These are phyloP conservation scores for Clamator glandarius DNA, from an alignment of 2,797 vertebrate genomes.

Conservation along the genomic window DNA sequence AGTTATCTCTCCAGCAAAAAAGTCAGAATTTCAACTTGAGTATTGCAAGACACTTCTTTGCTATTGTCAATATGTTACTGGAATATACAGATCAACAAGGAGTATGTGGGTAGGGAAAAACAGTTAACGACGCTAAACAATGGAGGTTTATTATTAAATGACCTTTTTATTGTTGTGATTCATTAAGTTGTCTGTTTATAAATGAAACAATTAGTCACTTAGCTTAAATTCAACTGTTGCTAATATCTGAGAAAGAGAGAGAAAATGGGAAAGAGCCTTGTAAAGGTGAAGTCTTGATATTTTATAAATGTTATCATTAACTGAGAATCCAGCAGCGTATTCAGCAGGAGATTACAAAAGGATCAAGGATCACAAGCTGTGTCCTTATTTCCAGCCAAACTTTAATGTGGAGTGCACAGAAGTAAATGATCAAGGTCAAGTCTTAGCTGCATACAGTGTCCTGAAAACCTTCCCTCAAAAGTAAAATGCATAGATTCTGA, in stretches of 20 bases:
- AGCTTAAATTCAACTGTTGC: neutral
- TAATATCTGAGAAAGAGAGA: neutral
- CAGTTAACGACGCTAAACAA: neutral
- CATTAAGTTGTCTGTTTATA: neutral
- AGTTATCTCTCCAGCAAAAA: neutral
- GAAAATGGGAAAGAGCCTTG: neutral
- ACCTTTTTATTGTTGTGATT: neutral
- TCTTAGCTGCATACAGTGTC: neutral
- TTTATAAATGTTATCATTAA: neutral
- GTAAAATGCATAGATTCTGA: neutral
- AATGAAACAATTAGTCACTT: neutral
- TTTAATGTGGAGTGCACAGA: fast-evolving
- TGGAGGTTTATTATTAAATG: neutral
- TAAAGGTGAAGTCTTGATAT: neutral
- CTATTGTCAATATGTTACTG: neutral
- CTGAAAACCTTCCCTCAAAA: neutral
- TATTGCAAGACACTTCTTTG: neutral
- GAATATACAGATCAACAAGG: neutral
- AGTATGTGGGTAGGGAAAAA: neutral
- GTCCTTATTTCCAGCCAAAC: neutral
- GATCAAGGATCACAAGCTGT: neutral
- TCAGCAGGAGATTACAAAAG: neutral
- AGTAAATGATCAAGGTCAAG: neutral
- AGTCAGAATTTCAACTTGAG: neutral
- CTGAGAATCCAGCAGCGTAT: neutral